A percentile compares a stretch with the other conserved stretches of the same genome.
These are phyloP conservation scores for Alexandromys fortis DNA, from an alignment of 2,113 vertebrate species.

Conservation along the genomic window DNA sequence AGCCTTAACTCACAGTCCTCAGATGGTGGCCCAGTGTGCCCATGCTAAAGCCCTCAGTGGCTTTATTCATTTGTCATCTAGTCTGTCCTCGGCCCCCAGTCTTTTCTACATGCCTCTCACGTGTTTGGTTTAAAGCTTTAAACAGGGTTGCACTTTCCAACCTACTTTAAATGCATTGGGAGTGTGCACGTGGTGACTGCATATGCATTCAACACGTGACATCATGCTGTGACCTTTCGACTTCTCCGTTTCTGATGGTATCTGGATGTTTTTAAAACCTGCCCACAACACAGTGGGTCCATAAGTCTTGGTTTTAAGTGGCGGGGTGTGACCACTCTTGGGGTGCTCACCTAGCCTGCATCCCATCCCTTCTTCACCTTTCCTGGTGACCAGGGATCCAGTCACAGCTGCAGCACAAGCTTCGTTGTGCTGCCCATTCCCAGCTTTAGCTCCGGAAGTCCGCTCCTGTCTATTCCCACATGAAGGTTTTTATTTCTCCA, in stretches of 20 bases:
- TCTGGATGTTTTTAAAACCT: neutral
- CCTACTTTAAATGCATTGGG: neutral
- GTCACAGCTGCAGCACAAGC: neutral
- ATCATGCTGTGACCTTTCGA: neutral
- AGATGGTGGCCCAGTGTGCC: neutral
- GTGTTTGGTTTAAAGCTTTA: neutral
- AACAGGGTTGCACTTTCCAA: neutral
- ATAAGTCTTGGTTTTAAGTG: neutral
- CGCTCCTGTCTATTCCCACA: neutral
- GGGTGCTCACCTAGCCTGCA: neutral
- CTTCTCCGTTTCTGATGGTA: neutral
- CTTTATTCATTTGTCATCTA: neutral
- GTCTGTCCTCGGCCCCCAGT: no score
- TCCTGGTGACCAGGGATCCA: neutral
- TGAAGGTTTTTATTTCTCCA: neutral
- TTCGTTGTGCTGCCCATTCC: no score
- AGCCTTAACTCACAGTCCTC: neutral
- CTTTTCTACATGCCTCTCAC: neutral
- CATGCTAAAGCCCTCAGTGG: rapidly evolving
- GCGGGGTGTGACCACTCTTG: no score
- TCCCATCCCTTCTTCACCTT: neutral
- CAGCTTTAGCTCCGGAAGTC: neutral
- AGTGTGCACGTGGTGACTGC: neutral
- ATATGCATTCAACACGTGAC: neutral
- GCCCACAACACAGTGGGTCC: neutral